Evolutionary conservation across 53 echinoderm and acorn worm genomes (phyloP).

Genomic region (Temnopleurus reevesii): DNA sequence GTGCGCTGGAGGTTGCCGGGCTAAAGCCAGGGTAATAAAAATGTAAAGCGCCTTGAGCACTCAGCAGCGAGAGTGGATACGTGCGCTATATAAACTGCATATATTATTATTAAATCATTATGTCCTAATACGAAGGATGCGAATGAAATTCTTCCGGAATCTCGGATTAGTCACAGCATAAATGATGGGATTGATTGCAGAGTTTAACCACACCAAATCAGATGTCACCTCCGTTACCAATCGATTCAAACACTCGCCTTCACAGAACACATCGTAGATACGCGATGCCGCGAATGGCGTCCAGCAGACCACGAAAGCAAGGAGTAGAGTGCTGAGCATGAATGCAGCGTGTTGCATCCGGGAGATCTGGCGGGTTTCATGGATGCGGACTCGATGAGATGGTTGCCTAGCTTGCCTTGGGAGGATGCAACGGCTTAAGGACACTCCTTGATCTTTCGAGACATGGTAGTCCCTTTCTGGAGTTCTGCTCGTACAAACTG

Average conservation of each 20-base stretch:
- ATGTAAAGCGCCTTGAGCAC: background rate
- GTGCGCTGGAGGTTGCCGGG: background rate
- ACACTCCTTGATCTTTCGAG: background rate
- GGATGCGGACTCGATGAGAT: background rate
- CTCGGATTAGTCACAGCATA: background rate
- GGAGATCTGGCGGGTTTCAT: background rate
- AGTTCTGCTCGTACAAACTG: background rate
- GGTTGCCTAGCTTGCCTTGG: background rate
- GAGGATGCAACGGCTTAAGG: no score
- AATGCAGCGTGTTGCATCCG: background rate
- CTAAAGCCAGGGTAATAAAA: background rate
- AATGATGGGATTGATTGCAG: background rate
- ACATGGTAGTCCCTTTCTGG: background rate
- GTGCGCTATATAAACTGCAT: background rate
- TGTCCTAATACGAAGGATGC: background rate
- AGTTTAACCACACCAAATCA: background rate
- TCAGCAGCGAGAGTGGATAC: background rate
- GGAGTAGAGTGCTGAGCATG: background rate
- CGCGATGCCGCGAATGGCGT: background rate
- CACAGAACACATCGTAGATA: background rate
- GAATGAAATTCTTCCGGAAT: background rate
- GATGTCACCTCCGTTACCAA: background rate
- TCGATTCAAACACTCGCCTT: background rate
- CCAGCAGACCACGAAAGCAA: constrained; percentile 20
- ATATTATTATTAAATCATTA: background rate